Evolutionary conservation across 2,113 vertebrate genomes (phyloP), one percentile per base, ranked within the genome.

Genomic region (Trematocara nigrifrons): DNA sequence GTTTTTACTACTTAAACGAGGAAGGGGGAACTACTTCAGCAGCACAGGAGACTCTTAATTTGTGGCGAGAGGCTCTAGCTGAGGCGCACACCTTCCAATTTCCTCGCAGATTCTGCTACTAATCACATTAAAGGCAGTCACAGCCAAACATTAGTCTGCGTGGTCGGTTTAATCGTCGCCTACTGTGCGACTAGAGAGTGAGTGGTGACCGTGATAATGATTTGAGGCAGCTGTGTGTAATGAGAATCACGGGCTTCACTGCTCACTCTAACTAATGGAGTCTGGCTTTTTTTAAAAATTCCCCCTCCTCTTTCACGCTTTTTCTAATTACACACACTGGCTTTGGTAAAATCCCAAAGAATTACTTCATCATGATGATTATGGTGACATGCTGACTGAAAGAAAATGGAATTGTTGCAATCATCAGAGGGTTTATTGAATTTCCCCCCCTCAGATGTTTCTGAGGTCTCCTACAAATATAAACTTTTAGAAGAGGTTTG

Each of bases 231-330:
- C 81, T 84, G 86, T 47, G 52, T 59, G 59, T 49, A 74, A 84
- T 64, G 47, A 85, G 26, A 82, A 86, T 86, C 91, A 90, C 89
- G 81, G 74, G 90, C 71, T 81, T 20, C 45, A 9, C 5, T 33
- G 52, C 11, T 26, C 11, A 6, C 6, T 56, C 20, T n/a, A 10
- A 40, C 33, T 57, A 64, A n/a, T 42, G 54, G 64, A 22, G 56
- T 45, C 22, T 10, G 64, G 2, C 69, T 26, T 26, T 16, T 16
- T 53, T 59, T 45, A 22, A 22, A 22, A 22, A 22, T 33, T 33
- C 8, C 15, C 2, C 31, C 16, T 15, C 10, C 10, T 22, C 76
- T 22, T 35, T 38, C 13, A 54, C 9, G 33, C 33, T 18, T 26
- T 20, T 10, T n/a, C 33, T 56, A 16, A 53, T 79, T 4, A 3